phyloP scores from a whole-genome alignment of 2,113 vertebrate genomes.

The Origma solitaria region DNA sequence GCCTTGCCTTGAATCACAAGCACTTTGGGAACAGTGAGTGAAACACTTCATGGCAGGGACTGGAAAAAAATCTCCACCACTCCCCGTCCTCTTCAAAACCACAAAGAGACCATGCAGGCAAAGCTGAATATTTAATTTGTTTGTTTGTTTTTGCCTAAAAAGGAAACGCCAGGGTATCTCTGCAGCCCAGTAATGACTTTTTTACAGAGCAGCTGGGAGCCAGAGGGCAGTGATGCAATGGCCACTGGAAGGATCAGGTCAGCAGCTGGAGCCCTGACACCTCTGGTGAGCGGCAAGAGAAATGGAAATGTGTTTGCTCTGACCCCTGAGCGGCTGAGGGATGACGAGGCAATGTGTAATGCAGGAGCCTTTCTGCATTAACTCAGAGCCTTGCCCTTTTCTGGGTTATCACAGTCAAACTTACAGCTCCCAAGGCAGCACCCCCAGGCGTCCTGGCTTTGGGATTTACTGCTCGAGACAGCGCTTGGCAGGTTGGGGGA shows the following conservation, averaged over 20 bases:
- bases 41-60: background rate
- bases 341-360: background rate
- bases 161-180: background rate
- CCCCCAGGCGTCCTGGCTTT: background rate
- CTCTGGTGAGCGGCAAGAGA: background rate
- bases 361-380: background rate
- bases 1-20: background rate
- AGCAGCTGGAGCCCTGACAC: background rate
- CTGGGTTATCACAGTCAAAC: background rate
- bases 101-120: background rate
- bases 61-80: background rate
- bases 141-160: constrained; percentile 44
- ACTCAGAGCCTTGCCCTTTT: background rate
- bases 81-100: background rate
- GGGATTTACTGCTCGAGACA: constrained; percentile 2
- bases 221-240: background rate
- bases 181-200: background rate
- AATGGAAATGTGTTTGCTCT: background rate
- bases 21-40: background rate
- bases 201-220: background rate
- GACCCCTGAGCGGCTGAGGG: background rate
- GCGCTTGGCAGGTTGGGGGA: background rate
- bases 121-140: background rate
- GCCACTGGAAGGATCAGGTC: background rate
- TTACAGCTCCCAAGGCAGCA: background rate